A percentile compares a stretch with the other conserved stretches of the same genome.
These are phyloP conservation scores for Drosophila heteroneura DNA, from an alignment of 2,888 invertebrate species.

Conservation along the genomic window DNA sequence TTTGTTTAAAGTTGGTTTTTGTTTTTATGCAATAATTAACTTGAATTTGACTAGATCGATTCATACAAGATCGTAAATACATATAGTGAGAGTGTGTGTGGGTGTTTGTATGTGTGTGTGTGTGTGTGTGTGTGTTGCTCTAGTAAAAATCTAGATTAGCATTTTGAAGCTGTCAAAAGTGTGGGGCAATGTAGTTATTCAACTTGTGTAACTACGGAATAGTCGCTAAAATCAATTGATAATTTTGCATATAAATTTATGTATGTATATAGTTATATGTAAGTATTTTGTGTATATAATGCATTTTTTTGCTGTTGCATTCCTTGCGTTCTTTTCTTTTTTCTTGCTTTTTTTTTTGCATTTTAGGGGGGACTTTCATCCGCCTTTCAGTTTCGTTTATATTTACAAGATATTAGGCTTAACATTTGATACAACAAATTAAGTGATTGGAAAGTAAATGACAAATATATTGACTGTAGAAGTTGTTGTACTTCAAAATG, in stretches of 20 bases:
- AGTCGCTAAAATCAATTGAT: constrained; percentile 75
- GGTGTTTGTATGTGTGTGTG: constrained; percentile 18
- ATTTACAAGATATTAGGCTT: constrained; percentile 55
- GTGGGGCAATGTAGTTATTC: constrained; percentile 37
- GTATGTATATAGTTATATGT: constrained; percentile 50
- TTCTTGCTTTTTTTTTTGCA: constrained; percentile 8
- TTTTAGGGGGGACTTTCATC: constrained; percentile 83
- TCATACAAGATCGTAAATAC: constrained; percentile 76
- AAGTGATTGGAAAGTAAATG: constrained; percentile 9
- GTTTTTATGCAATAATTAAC: constrained; percentile 81
- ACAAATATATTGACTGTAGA: constrained; percentile 1
- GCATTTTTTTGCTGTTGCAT: constrained; percentile 36
- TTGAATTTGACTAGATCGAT: constrained; percentile 85
- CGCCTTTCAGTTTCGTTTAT: constrained; percentile 76
- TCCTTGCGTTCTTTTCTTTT: constrained; percentile 1
- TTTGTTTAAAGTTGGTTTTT: constrained; percentile 52
- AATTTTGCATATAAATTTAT: constrained; percentile 67
- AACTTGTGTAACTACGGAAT: constrained; percentile 56
- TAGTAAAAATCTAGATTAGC: constrained; percentile 77
- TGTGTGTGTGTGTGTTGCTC: constrained; percentile 45
- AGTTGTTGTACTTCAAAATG: constrained; percentile 4
- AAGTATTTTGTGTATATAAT: constrained; percentile 46
- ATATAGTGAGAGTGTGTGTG: constrained; percentile 55
- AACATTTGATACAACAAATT: constrained; percentile 44
- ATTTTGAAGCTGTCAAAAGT: constrained; percentile 68